A percentile compares a stretch with the other conserved stretches of the same genome.
These are phyloP conservation scores for Exaiptasia diaphana DNA, from an alignment of 64 coral and sea anemone species.

Conservation along the genomic window DNA sequence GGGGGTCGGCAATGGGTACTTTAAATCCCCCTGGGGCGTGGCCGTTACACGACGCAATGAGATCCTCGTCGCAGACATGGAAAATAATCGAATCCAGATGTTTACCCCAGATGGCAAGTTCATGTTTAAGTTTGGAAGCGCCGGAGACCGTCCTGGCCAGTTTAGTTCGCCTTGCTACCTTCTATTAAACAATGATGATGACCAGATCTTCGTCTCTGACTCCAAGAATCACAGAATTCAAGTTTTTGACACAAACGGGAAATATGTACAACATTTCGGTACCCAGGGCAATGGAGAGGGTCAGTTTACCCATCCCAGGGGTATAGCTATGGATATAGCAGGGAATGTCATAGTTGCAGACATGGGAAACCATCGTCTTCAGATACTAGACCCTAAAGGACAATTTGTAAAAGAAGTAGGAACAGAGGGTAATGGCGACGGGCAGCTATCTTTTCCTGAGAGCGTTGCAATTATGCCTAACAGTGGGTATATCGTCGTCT, in stretches of 20 bases:
- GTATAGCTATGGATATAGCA: slow-evolving; percentile 84
- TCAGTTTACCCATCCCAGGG: slow-evolving; percentile 94
- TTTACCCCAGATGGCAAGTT: slow-evolving; percentile 95
- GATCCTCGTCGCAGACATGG: slow-evolving; percentile 95
- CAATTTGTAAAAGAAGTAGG: slow-evolving; percentile 85
- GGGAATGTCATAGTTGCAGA: slow-evolving; percentile 88
- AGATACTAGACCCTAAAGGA: slow-evolving; percentile 80
- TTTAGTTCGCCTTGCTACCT: slow-evolving; percentile 90
- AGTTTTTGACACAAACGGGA: slow-evolving; percentile 90
- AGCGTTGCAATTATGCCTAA: slow-evolving; percentile 98
- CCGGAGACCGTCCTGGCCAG: slow-evolving; percentile 67
- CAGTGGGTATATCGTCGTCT: slow-evolving; percentile 96
- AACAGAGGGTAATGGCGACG: slow-evolving; percentile 91
- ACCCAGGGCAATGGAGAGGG: slow-evolving; percentile 58
- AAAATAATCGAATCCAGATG: slow-evolving; percentile 88
- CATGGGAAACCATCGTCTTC: slow-evolving; percentile 95
- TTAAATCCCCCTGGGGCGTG: slow-evolving; percentile 96
- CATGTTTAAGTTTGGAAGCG: slow-evolving; percentile 72
- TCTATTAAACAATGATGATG: slow-evolving; percentile 70
- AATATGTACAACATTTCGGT: slow-evolving; percentile 57
- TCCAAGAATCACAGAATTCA: slow-evolving; percentile 96
- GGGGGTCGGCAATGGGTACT: slow-evolving; percentile 81
- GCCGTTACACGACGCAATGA: slow-evolving; percentile 70
- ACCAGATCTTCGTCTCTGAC: slow-evolving; percentile 82
- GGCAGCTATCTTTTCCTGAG: slow-evolving; percentile 96